Conservation (phyloP, 2,113 vertebrate genomes). For the Trematomus loennbergii region DNA sequence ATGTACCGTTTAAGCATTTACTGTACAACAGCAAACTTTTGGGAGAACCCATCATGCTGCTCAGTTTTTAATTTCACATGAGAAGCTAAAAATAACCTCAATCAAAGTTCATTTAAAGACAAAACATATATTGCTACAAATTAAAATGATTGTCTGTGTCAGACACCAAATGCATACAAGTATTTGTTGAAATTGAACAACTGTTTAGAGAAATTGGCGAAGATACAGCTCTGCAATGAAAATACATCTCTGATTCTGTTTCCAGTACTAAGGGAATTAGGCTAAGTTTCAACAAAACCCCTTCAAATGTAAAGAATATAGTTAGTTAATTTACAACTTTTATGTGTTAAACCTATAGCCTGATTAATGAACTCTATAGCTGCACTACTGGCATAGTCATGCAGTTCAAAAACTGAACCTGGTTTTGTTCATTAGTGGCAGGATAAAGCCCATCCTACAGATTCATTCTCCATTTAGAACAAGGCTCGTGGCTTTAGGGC, state of each 20-base stretch:
- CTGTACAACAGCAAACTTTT: too few species aligned
- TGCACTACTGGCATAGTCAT: constrained; percentile 14
- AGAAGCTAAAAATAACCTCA: too few species aligned
- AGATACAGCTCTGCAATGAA: constrained; percentile 5
- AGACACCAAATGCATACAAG: background rate
- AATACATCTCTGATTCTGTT: constrained; percentile 13
- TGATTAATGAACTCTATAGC: constrained; percentile 50
- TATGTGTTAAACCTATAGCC: constrained; percentile 13
- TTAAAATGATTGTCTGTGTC: too few species aligned
- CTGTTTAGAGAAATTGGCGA: constrained; percentile 19
- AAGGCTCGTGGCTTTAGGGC: constrained; percentile 30
- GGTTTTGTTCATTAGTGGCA: constrained; percentile 48
- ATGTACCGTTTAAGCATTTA: background rate
- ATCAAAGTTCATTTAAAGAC: too few species aligned
- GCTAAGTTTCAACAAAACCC: constrained; percentile 10
- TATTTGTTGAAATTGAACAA: constrained; percentile 18
- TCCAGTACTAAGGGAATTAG: constrained; percentile 23
- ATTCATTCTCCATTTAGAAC: constrained; percentile 49
- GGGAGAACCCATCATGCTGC: too few species aligned
- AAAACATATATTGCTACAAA: too few species aligned
- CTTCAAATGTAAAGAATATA: background rate
- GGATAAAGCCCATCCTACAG: constrained; percentile 46
- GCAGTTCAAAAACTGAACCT: constrained; percentile 17
- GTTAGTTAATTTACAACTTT: constrained; percentile 34
- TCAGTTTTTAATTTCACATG: too few species aligned